Evolutionary conservation across 2,888 invertebrate genomes (phyloP).

Genomic region (Crocallis elinguaria): DNA sequence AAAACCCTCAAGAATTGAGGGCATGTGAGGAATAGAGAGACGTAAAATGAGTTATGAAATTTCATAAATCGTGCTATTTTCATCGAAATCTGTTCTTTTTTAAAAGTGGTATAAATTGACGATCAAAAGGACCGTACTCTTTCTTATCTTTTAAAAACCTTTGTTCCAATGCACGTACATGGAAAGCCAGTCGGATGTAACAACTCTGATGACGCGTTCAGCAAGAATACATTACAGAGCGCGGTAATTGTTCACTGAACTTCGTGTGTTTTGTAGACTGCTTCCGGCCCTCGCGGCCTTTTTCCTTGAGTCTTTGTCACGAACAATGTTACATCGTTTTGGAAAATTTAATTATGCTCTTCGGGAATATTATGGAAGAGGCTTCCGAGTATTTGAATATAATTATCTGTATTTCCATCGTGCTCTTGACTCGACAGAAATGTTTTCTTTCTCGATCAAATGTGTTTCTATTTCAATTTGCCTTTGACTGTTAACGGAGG

Average conservation of each 20-base stretch:
- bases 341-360: slow-evolving; percentile 2
- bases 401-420: too few relatives aligned
- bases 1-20: too few relatives aligned
- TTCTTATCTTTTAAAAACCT: background rate
- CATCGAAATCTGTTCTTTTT: too few relatives aligned
- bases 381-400: background rate
- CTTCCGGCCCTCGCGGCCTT: slow-evolving; percentile 5
- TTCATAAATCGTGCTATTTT: too few relatives aligned
- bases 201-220: slow-evolving; percentile 1
- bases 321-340: slow-evolving; percentile 11
- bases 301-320: slow-evolving; percentile 8
- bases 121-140: background rate
- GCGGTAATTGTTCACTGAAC: slow-evolving; percentile 14
- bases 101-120: too few relatives aligned
- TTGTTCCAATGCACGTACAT: background rate
- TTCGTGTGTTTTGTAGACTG: slow-evolving; percentile 12
- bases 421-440: too few relatives aligned
- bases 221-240: slow-evolving; percentile 1
- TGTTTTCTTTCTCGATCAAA: too few relatives aligned
- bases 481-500: too few relatives aligned
- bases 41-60: too few relatives aligned
- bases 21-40: too few relatives aligned
- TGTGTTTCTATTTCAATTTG: too few relatives aligned
- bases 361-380: background rate
- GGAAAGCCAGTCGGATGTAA: slow-evolving; percentile 3